Evolutionary conservation across 1,140 invertebrate genomes (phyloP).

Genomic region (Aplysia californica): DNA sequence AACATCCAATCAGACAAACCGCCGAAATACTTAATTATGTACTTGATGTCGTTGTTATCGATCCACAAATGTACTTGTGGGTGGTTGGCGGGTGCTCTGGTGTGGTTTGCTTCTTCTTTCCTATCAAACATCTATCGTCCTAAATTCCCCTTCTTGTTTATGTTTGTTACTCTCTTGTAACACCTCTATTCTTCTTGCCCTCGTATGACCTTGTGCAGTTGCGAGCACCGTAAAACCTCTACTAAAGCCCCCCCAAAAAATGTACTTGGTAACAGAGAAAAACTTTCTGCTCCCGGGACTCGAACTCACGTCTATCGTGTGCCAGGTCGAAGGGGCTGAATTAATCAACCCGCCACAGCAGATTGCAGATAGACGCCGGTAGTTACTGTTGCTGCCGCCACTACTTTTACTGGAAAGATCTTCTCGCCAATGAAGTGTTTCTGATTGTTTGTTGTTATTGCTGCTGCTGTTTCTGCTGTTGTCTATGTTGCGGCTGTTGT

Average conservation of each 20-base stretch:
- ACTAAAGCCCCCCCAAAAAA: not conserved
- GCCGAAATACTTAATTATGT: too few relatives aligned
- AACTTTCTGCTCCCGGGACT: not conserved
- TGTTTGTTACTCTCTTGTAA: too few relatives aligned
- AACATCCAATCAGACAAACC: too few relatives aligned
- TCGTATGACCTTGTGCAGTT: too few relatives aligned
- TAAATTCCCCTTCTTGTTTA: too few relatives aligned
- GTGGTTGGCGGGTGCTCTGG: too few relatives aligned
- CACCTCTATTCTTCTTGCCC: too few relatives aligned
- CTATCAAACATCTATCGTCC: too few relatives aligned
- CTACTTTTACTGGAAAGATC: not conserved
- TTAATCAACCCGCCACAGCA: not conserved
- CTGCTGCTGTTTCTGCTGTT: conserved; percentile 3
- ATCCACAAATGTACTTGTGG: not conserved
- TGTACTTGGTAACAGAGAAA: not conserved
- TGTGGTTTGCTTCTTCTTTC: too few relatives aligned
- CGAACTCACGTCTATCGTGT: not conserved
- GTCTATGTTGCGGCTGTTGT: not conserved
- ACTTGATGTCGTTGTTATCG: not conserved
- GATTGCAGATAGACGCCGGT: not conserved
- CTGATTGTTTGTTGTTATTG: not conserved
- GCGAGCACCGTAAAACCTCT: too few relatives aligned
- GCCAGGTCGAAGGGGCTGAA: not conserved
- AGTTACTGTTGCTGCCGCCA: not conserved
- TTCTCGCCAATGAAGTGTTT: not conserved